Evolutionary conservation across 2,797 vertebrate genomes (phyloP).

Genomic region (Steatocranus sp.): DNA sequence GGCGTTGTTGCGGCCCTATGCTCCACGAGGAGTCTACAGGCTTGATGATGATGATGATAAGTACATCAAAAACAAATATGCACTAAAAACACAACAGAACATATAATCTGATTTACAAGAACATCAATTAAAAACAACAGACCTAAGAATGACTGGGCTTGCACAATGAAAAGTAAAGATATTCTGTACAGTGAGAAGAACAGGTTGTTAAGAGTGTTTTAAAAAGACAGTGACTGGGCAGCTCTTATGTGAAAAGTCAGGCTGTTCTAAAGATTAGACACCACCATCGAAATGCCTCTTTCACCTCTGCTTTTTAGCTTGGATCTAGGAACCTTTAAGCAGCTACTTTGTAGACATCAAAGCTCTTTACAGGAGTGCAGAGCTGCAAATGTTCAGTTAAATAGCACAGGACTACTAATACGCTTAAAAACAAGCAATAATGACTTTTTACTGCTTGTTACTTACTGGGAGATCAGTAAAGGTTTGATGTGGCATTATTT

Average conservation of each 20-base stretch:
- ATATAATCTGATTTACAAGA: neutral
- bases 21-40: neutral
- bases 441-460: neutral
- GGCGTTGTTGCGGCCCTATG: neutral
- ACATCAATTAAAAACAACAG: neutral
- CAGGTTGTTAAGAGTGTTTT: neutral
- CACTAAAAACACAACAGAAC: neutral
- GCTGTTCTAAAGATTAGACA: neutral
- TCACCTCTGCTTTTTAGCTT: neutral
- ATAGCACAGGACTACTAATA: neutral
- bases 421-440: neutral
- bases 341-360: neutral
- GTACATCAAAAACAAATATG: neutral
- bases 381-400: neutral
- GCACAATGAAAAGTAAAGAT: neutral
- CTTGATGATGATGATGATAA: neutral
- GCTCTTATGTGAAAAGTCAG: neutral
- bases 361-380: neutral
- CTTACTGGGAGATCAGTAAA: neutral
- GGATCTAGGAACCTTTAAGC: neutral
- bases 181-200: neutral
- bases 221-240: neutral
- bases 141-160: neutral
- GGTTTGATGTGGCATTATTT: neutral
- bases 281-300: neutral